Evolutionary conservation across 2,113 vertebrate genomes (phyloP).

Genomic region (Hippocampus mohnikei): DNA sequence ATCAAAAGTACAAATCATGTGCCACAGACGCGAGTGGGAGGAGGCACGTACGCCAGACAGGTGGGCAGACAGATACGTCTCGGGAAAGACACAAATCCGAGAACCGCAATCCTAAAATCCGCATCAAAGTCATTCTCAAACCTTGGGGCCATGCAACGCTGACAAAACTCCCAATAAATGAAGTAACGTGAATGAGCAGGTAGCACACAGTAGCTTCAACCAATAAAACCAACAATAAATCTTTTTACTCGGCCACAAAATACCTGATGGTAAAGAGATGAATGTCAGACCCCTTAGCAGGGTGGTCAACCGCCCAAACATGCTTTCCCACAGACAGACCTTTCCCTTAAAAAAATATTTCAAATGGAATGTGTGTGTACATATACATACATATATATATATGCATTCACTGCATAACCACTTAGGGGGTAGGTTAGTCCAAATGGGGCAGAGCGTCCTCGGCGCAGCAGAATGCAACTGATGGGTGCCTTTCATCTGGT

Average conservation of each 20-base stretch:
- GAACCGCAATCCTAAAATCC: not conserved
- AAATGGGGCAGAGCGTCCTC: not conserved
- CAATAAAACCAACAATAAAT: constrained; percentile 9
- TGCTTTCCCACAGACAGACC: constrained; percentile 36
- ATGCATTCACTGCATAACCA: constrained; percentile 28
- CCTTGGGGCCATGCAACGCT: not conserved
- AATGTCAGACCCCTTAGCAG: constrained; percentile 31
- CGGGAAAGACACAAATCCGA: constrained; percentile 1
- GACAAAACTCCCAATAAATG: not conserved
- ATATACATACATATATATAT: constrained; percentile 14
- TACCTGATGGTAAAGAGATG: constrained; percentile 24
- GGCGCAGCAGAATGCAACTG: constrained; percentile 24
- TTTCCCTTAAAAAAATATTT: constrained; percentile 12
- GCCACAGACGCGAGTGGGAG: constrained; percentile 31
- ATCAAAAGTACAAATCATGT: constrained; percentile 54
- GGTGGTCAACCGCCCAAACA: constrained; percentile 46
- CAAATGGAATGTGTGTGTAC: constrained; percentile 18
- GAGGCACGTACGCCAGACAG: constrained; percentile 33
- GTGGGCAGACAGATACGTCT: constrained; percentile 13
- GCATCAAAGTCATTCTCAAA: constrained; percentile 6
- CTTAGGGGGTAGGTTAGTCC: constrained; percentile 20
- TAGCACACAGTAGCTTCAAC: constrained; percentile 3
- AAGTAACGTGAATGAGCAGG: constrained; percentile 6
- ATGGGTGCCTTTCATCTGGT: constrained; percentile 33
- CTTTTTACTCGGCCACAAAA: constrained; percentile 15